phyloP scores from a whole-genome alignment of 1,140 invertebrate genomes.

The Nasonia longicornis region DNA sequence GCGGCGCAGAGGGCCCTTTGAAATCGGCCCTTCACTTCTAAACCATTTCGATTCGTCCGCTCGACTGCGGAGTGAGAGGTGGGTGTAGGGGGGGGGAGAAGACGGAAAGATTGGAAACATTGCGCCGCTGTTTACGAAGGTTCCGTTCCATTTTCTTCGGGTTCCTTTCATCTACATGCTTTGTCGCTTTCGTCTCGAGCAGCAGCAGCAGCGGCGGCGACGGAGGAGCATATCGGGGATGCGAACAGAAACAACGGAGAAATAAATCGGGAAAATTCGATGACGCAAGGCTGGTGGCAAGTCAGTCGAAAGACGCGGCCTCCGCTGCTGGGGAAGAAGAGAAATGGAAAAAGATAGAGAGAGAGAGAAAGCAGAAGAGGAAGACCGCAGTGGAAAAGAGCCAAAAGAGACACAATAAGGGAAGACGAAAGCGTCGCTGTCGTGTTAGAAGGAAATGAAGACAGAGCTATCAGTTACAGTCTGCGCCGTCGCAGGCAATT shows the following conservation, averaged over 20 bases:
- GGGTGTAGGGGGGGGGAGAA: too few species aligned
- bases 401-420: constrained; percentile 48
- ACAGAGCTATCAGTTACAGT: constrained; percentile 63
- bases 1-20: not conserved
- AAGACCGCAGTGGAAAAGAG: constrained; percentile 46
- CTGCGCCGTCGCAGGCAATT: constrained; percentile 55
- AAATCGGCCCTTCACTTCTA: not conserved
- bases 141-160: constrained; percentile 14
- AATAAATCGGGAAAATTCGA: constrained; percentile 25
- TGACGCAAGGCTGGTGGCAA: constrained; percentile 3
- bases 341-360: constrained; percentile 3
- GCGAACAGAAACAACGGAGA: constrained; percentile 13
- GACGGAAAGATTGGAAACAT: not conserved
- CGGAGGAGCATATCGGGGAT: not conserved
- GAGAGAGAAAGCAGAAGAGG: not conserved
- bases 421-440: constrained; percentile 52
- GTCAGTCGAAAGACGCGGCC: not conserved
- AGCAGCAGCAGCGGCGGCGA: not conserved
- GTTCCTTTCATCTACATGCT: constrained; percentile 22
- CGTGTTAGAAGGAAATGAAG: constrained; percentile 63
- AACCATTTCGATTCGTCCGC: constrained; percentile 3
- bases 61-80: not conserved
- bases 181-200: constrained; percentile 13
- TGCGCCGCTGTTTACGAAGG: constrained; percentile 17
- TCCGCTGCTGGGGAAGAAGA: not conserved